Evolutionary conservation across 2,888 invertebrate species (phyloP), one percentile per base, ranked within the genome.

Genomic region (Hartigia nigra): DNA sequence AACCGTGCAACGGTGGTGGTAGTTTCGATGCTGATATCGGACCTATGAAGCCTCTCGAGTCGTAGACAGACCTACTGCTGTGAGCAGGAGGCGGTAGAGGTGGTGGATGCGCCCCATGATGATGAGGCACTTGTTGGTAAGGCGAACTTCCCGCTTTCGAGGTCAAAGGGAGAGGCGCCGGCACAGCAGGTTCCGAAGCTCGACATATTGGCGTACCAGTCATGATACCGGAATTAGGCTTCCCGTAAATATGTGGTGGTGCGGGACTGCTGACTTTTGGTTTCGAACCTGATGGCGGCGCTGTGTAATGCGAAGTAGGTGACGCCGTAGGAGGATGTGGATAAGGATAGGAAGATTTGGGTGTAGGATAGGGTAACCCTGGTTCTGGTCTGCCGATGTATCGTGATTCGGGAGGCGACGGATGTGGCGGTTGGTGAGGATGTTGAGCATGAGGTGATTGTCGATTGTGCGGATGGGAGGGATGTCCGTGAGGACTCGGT

Each of bases 211-310:
- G 94, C 69, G 93, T 93, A 11, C 94, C 93, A 70, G 93, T 92
- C 82, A 93, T 93, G 78, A 94, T 94, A 31, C 94, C 94, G 70
- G 94, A 93, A 69, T 92, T 92, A 82, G 89, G 91, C 82, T 95
- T 96, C 75, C 95, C 95, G 89, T 96, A 96, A 81, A 96, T 95
- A 88, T 95, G 95, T 77, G 94, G 95, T 74, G 96, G 96, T 78
- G 96, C 96, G 1, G 96, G 96, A 88, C 95, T 95, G 86, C 95
- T 96, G 74, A 96, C 96, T 92, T 95, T 95, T 31, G 94, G 94
- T 86, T 94, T 95, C 74, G 92, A 92, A 77, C 92, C 79, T 92
- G 89, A 88, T 91, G 93, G 87, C 91, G 79, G 92, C 91, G 92
- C 81, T 89, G 93, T 85, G 91, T 93, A 86, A 83, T 93, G 85